Evolutionary conservation across 2,797 vertebrate genomes (phyloP).

Genomic region (Acanthornis magna): DNA sequence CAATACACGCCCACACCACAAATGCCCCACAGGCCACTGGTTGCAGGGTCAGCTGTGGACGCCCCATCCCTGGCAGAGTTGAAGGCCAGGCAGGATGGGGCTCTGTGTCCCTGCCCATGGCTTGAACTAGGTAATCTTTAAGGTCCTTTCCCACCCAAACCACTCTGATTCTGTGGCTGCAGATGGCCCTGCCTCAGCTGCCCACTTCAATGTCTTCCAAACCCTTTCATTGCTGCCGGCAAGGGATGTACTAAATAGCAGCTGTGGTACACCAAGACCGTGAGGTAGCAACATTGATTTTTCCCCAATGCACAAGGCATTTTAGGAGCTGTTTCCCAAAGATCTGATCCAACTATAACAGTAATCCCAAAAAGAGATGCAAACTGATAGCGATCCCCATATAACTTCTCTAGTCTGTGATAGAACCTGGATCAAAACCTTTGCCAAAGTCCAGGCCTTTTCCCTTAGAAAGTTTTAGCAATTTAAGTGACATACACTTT

Average conservation of each 20-base stretch:
- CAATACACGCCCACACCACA: accelerated
- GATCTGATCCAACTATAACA: not conserved
- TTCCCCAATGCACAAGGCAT: not conserved
- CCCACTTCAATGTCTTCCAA: not conserved
- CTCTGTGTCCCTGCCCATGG: not conserved
- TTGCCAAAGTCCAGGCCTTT: accelerated
- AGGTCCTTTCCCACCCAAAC: not conserved
- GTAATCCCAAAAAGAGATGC: not conserved
- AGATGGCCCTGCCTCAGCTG: not conserved
- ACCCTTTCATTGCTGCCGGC: not conserved
- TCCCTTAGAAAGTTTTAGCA: not conserved
- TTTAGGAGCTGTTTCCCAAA: not conserved
- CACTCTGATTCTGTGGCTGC: not conserved
- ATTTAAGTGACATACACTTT: accelerated
- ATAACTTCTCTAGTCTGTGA: not conserved
- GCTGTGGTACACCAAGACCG: accelerated
- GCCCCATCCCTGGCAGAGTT: not conserved
- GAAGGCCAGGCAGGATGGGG: not conserved
- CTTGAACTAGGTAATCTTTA: not conserved
- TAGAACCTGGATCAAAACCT: not conserved
- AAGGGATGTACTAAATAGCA: not conserved
- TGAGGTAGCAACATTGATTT: accelerated
- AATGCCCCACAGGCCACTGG: accelerated
- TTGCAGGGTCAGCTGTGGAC: not conserved
- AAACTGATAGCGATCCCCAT: not conserved